Evolutionary conservation across 2,113 vertebrate genomes (phyloP), one percentile per base, ranked within the genome.

Genomic region (Nannospalax galili): DNA sequence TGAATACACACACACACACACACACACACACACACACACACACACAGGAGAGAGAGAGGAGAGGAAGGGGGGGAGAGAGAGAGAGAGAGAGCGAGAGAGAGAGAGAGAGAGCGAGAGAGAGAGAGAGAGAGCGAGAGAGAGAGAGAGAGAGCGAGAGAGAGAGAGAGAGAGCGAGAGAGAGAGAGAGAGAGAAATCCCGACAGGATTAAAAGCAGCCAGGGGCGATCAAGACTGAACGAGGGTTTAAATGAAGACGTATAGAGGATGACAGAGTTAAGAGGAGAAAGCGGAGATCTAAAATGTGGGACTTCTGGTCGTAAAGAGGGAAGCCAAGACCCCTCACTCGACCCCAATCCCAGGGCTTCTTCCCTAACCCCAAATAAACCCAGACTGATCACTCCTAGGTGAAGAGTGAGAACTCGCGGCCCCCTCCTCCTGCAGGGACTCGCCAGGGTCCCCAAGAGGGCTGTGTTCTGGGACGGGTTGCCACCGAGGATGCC

Each of bases 211-310:
- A 67, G 67, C 70, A 60, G 42, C 64, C 32, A 28, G 32, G 35
- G 69, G 52, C 74, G n/a, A 72, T 42, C 86, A 64, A 73, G 92
- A 86, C 69, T 22, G 82, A 87, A 94, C 56, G 90, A 94, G 89
- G 73, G 60, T 91, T 22, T 6, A 28, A 79, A 28, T 81, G 58
- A 88, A 80, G 79, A 95, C 85, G 45, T 48, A 58, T 75, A 3
- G 72, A 74, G 6, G 52, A 67, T 4, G 26, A 26, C 56, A 37
- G 89, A 79, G 86, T 95, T 40, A 67, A 64, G 67, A 69, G 32
- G 42, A 88, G 69, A 65, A 69, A 69, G 40, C 69, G 22, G 80
- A 81, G 30, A 56, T 28, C 74, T 64, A 60, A 32, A n/a, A 65
- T 80, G 73, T 24, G 84, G 84, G 85, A 88, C 77, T 91, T 97